Conservation (phyloP, 2,797 vertebrate genomes). For the Euthynnus affinis region DNA sequence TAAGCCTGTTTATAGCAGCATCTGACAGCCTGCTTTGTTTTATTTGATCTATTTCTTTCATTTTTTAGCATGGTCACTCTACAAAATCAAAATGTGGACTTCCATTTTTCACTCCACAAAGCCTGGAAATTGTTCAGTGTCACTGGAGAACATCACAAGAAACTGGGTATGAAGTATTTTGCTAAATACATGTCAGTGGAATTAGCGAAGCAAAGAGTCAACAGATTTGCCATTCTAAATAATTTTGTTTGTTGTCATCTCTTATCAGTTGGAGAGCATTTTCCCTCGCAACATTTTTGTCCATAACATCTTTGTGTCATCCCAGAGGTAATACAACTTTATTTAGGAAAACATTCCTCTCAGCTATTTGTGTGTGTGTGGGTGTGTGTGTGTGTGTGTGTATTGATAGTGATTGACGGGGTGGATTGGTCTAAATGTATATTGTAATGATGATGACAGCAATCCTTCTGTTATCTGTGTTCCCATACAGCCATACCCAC, state of each 20-base stretch:
- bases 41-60: not conserved
- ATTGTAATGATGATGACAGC: not conserved
- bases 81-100: slow-evolving; percentile 74
- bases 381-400: not conserved
- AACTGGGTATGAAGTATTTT: slow-evolving; percentile 78
- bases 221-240: not conserved
- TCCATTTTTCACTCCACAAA: slow-evolving; percentile 8
- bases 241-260: slow-evolving; percentile 22
- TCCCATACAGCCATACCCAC: slow-evolving; percentile 59
- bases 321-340: slow-evolving; percentile 65
- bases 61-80: slow-evolving; percentile 79
- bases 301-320: slow-evolving; percentile 57
- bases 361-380: not conserved
- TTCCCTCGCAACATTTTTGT: slow-evolving; percentile 70
- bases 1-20: not conserved
- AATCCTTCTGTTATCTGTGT: slow-evolving; percentile 58
- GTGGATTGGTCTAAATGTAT: not conserved
- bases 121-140: slow-evolving; percentile 24
- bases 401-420: not conserved
- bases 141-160: slow-evolving; percentile 54
- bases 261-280: slow-evolving; percentile 71
- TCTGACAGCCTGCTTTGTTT: not conserved
- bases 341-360: not conserved
- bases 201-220: not conserved
- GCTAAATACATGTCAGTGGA: fast-evolving